Percentiles rank a stretch among this genome's conserved stretches.
Conservation (phyloP, 2,113 vertebrate genomes). For the Corydoras sp. region DNA sequence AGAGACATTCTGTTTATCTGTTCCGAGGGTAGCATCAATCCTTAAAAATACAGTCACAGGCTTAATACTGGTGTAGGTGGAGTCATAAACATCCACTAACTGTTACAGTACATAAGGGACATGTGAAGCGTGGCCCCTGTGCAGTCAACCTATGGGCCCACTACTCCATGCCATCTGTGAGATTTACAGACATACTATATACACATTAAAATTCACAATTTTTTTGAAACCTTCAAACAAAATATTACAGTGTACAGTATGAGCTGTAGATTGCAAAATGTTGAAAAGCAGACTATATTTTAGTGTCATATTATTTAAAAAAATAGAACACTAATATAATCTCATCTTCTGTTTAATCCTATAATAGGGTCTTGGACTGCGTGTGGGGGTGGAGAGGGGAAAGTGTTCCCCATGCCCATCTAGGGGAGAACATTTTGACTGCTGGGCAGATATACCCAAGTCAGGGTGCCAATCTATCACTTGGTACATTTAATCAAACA, state of each 20-base stretch:
- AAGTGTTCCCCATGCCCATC: too few relatives aligned
- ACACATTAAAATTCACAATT: conserved; percentile 15
- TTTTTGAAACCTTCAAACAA: conserved; percentile 3
- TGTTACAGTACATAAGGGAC: conserved; percentile 1
- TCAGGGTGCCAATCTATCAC: too few relatives aligned
- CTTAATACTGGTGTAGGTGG: background rate
- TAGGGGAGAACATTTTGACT: too few relatives aligned
- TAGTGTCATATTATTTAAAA: too few relatives aligned
- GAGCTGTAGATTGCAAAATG: too few relatives aligned
- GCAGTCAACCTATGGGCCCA: conserved; percentile 24
- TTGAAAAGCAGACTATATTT: too few relatives aligned
- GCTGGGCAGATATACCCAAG: too few relatives aligned
- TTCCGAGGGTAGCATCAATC: conserved; percentile 43
- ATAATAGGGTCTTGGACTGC: too few relatives aligned
- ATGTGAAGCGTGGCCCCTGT: conserved; percentile 17
- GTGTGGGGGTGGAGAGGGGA: too few relatives aligned
- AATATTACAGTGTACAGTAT: background rate
- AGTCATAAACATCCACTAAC: conserved; percentile 1
- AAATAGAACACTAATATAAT: too few relatives aligned
- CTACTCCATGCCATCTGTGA: conserved; percentile 44
- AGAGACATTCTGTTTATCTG: conserved; percentile 39
- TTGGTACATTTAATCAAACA: too few relatives aligned
- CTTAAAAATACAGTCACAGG: conserved; percentile 24
- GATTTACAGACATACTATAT: conserved; percentile 22
- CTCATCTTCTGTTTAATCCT: too few relatives aligned